Conservation (phyloP, 2,113 vertebrate species). For the Antidorcas marsupialis region DNA sequence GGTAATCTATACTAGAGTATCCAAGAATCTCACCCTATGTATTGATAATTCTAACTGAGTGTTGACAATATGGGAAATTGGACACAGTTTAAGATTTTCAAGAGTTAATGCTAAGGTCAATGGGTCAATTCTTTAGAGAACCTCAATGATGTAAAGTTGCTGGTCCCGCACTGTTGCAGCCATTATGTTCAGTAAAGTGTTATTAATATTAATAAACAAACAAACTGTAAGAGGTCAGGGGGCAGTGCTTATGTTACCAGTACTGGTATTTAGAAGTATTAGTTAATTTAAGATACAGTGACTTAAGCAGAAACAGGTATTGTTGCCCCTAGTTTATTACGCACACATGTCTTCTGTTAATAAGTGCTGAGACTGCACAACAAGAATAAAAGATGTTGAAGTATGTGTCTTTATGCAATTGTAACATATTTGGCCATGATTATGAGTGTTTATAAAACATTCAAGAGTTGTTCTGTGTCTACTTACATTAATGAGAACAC, state of each 20-base stretch:
- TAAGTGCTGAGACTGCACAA: conserved; percentile 77
- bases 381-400: conserved; percentile 69
- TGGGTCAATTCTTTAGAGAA: background rate
- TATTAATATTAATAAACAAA: background rate
- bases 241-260: conserved; percentile 31
- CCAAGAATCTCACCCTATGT: background rate
- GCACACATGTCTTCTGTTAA: conserved; percentile 72
- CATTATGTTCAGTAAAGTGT: background rate
- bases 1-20: background rate
- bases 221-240: background rate
- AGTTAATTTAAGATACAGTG: conserved; percentile 56
- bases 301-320: conserved; percentile 56
- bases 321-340: conserved; percentile 68
- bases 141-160: background rate
- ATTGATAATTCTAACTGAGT: background rate
- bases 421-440: conserved; percentile 78
- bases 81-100: background rate
- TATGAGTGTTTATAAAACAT: conserved; percentile 85
- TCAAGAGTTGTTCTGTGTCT: conserved; percentile 84
- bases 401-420: conserved; percentile 73
- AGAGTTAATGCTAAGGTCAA: background rate
- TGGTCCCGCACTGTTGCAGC: background rate
- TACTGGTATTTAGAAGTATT: conserved; percentile 68
- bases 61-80: background rate
- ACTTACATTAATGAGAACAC: conserved; percentile 86